These are phyloP conservation scores for Lacanobia wlatinum DNA, from an alignment of 2,888 invertebrate species.

Conservation along the genomic window DNA sequence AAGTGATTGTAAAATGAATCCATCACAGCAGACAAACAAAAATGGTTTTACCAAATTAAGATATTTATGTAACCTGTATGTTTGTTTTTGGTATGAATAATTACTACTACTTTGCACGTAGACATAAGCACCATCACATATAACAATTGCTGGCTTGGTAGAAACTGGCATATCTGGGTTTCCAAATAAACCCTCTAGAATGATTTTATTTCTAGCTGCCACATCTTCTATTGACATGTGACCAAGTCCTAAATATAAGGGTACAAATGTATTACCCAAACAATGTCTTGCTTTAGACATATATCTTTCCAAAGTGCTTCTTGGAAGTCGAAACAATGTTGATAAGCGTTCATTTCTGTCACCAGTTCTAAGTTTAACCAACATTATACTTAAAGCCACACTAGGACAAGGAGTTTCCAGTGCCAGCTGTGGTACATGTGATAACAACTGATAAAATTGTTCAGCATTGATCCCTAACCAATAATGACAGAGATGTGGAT, in stretches of 20 bases:
- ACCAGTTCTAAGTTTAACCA: too few species aligned
- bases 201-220: constrained; percentile 16
- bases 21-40: constrained; percentile 25
- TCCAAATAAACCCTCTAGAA: constrained; percentile 17
- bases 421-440: too few species aligned
- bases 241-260: constrained; percentile 25
- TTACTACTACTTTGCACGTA: neutral
- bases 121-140: constrained; percentile 17
- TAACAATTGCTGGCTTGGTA: constrained; percentile 22
- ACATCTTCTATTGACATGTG: constrained; percentile 26
- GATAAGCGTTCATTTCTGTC: too few species aligned
- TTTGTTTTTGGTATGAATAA: neutral
- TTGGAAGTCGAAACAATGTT: too few species aligned
- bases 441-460: constrained; percentile 27
- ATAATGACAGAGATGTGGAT: constrained; percentile 39
- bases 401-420: too few species aligned
- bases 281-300: too few species aligned
- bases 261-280: too few species aligned
- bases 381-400: too few species aligned
- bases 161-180: constrained; percentile 16
- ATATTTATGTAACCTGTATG: neutral
- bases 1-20: constrained; percentile 11
- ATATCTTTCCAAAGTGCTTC: too few species aligned
- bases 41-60: constrained; percentile 1
- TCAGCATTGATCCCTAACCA: constrained; percentile 41